These are phyloP conservation scores for Buathra laborator DNA, from an alignment of 2,888 invertebrate genomes.

Conservation along the genomic window DNA sequence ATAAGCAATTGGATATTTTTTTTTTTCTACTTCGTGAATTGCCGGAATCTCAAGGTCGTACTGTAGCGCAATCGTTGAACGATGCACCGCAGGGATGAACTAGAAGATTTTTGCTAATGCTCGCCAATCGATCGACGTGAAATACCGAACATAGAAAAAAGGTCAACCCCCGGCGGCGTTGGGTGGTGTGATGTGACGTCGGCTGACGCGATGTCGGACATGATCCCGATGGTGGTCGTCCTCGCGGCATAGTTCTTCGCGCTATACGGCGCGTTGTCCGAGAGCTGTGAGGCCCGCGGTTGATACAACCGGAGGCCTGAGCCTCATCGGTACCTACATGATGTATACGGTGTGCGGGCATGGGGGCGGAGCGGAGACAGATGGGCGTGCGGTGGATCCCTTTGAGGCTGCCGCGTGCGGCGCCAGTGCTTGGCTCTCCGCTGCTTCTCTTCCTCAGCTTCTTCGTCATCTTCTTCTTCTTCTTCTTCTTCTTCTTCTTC, in stretches of 20 bases:
- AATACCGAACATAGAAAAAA: background rate
- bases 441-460: constrained; percentile 66
- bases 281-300: constrained; percentile 47
- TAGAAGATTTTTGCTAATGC: background rate
- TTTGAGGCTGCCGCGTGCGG: constrained; percentile 85
- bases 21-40: background rate
- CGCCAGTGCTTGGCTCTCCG: constrained; percentile 79
- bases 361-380: constrained; percentile 85
- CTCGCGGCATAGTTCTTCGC: constrained; percentile 54
- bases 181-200: constrained; percentile 77
- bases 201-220: constrained; percentile 78
- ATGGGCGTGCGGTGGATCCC: constrained; percentile 85
- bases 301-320: constrained; percentile 65
- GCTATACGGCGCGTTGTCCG: constrained; percentile 71
- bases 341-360: constrained; percentile 84
- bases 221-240: constrained; percentile 75
- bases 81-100: constrained; percentile 11
- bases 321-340: constrained; percentile 75
- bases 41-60: constrained; percentile 21
- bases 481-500: constrained; percentile 19
- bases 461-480: constrained; percentile 52
- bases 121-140: background rate
- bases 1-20: background rate
- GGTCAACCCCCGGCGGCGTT: constrained; percentile 50
- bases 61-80: background rate